Evolutionary conservation across 2,888 invertebrate species (phyloP).

Genomic region (Dryomyza anilis): DNA sequence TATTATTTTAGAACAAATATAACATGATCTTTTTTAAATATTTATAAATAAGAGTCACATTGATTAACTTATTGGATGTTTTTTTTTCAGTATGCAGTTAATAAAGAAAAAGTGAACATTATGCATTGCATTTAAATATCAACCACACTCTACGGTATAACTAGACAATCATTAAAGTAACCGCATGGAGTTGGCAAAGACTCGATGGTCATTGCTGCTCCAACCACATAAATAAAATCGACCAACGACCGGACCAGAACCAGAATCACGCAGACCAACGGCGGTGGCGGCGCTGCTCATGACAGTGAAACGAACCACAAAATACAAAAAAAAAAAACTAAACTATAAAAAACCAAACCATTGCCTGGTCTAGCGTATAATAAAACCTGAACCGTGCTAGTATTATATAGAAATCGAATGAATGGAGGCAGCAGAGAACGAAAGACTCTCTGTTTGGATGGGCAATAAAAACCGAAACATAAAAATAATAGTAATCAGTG

Average conservation of each 20-base stretch:
- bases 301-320: slow-evolving; percentile 19
- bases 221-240: not conserved
- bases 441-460: not conserved
- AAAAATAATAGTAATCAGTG: not conserved
- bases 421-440: not conserved
- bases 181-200: not conserved
- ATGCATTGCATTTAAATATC: not conserved
- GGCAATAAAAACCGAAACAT: not conserved
- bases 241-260: not conserved
- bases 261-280: no score
- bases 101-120: not conserved
- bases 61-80: no score
- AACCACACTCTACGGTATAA: slow-evolving; percentile 1
- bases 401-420: not conserved
- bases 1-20: no score
- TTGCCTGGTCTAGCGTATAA: no score
- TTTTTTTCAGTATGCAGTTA: no score
- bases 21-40: no score
- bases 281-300: slow-evolving; percentile 1
- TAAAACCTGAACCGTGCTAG: not conserved
- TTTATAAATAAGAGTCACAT: no score
- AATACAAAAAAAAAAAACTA: not conserved
- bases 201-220: not conserved
- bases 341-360: no score
- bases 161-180: not conserved